Conservation (phyloP, 2,888 invertebrate species). For the Drosophila rellima region DNA sequence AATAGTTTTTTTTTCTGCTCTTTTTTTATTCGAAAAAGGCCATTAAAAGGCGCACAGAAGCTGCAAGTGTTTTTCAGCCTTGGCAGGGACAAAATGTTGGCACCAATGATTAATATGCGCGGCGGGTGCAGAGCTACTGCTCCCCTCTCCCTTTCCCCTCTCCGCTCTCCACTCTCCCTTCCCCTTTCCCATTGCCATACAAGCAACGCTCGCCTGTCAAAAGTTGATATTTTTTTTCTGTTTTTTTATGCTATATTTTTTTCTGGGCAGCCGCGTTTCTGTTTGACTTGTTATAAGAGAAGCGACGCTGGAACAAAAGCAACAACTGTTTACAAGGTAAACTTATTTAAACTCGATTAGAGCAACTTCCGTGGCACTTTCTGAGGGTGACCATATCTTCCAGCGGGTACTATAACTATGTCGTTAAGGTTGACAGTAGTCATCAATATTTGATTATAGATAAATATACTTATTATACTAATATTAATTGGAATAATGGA, state of each 20-base stretch:
- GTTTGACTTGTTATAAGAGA: constrained; percentile 56
- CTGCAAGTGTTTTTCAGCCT: constrained; percentile 59
- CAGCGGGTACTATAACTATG: constrained; percentile 5
- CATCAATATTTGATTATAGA: background rate
- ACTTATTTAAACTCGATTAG: constrained; percentile 82
- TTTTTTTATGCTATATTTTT: constrained; percentile 45
- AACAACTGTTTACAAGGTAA: constrained; percentile 74
- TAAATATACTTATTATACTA: constrained; percentile 1
- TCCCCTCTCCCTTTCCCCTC: background rate
- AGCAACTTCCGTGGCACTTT: constrained; percentile 64
- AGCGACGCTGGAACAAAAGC: constrained; percentile 39
- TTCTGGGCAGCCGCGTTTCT: constrained; percentile 38
- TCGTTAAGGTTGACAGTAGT: background rate
- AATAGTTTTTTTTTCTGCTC: constrained; percentile 29
- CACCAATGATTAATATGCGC: constrained; percentile 76
- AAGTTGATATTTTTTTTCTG: constrained; percentile 68
- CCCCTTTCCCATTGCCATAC: background rate
- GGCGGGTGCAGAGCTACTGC: constrained; percentile 41
- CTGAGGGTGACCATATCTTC: constrained; percentile 8
- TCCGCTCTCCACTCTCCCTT: background rate
- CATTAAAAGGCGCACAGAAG: constrained; percentile 45
- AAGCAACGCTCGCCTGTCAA: constrained; percentile 49
- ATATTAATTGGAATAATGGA: background rate
- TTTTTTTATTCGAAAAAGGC: constrained; percentile 30
- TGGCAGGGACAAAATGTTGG: constrained; percentile 44